Evolutionary conservation across 1,140 invertebrate genomes (phyloP).

Genomic region (Plectus sambesii): DNA sequence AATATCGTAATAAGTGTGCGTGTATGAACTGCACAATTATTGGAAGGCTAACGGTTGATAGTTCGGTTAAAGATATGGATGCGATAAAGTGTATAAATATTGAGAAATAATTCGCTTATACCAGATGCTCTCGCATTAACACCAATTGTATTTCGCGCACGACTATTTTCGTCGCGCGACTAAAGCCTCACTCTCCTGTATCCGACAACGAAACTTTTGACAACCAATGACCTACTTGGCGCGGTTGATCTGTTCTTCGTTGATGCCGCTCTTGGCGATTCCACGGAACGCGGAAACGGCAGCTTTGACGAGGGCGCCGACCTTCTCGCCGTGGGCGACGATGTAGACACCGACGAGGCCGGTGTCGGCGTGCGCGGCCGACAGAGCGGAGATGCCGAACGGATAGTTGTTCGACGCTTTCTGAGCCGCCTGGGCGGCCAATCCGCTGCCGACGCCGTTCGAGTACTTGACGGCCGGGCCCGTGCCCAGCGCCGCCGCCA

Average conservation of each 20-base stretch:
- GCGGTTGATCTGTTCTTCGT: conserved; percentile 18
- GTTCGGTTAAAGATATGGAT: no score
- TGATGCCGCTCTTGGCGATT: conserved; percentile 11
- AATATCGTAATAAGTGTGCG: no score
- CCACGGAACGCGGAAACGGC: conserved; percentile 15
- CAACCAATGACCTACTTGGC: conserved; percentile 24
- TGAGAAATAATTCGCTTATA: no score
- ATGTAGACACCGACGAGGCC: conserved; percentile 39
- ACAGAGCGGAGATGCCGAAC: conserved; percentile 27
- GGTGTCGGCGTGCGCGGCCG: conserved; percentile 30
- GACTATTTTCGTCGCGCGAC: no score
- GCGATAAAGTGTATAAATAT: no score
- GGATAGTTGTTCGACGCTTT: conserved; percentile 29
- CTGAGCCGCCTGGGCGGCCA: conserved; percentile 24
- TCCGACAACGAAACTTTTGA: conserved; percentile 9
- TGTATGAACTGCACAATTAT: no score
- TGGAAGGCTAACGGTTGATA: no score
- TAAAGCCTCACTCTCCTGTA: neutral
- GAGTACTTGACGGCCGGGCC: conserved; percentile 24
- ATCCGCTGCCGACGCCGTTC: conserved; percentile 12
- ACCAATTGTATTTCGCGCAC: no score
- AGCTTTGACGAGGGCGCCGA: neutral
- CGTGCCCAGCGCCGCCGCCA: conserved; percentile 27
- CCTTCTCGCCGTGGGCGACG: conserved; percentile 26
- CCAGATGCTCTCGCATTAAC: no score